Percentiles rank a stretch among this genome's conserved stretches.
Conservation (phyloP, 2,797 vertebrate genomes). For the Sciaenops ocellatus region DNA sequence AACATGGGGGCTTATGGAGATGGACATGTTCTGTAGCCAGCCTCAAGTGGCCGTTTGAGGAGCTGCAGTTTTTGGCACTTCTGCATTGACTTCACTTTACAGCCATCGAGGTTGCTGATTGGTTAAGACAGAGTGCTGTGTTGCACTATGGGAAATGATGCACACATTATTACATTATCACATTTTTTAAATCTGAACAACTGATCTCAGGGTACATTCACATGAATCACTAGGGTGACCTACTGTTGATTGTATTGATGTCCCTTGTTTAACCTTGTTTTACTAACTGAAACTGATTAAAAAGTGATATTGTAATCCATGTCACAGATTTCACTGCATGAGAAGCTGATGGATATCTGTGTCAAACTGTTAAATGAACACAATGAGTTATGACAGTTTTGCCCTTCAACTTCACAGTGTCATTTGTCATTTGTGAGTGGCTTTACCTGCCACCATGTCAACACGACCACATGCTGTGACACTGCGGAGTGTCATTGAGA, state of each 20-base stretch:
- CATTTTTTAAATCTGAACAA: neutral
- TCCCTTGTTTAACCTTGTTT: conserved; percentile 25
- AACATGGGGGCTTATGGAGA: no score
- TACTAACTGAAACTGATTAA: conserved; percentile 37
- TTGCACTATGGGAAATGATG: neutral
- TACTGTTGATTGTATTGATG: neutral
- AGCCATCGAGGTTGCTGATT: no score
- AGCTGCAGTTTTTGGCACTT: no score
- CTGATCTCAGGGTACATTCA: neutral
- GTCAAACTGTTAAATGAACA: conserved; percentile 63
- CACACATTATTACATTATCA: neutral
- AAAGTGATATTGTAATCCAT: conserved; percentile 39
- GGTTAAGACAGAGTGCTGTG: neutral
- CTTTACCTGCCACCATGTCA: conserved; percentile 59
- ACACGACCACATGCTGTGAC: conserved; percentile 52
- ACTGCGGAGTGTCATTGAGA: conserved; percentile 40
- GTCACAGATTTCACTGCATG: conserved; percentile 20
- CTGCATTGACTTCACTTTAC: no score
- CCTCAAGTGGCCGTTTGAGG: no score
- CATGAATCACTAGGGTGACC: neutral
- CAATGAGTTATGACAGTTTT: conserved; percentile 64
- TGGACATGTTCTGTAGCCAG: no score
- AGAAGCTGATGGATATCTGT: conserved; percentile 69
- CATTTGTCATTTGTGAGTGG: conserved; percentile 64
- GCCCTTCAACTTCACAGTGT: conserved; percentile 65